Evolutionary conservation across 2,797 vertebrate species (phyloP), one percentile per base, ranked within the genome.

Genomic region (Pseudochromis fuscus): DNA sequence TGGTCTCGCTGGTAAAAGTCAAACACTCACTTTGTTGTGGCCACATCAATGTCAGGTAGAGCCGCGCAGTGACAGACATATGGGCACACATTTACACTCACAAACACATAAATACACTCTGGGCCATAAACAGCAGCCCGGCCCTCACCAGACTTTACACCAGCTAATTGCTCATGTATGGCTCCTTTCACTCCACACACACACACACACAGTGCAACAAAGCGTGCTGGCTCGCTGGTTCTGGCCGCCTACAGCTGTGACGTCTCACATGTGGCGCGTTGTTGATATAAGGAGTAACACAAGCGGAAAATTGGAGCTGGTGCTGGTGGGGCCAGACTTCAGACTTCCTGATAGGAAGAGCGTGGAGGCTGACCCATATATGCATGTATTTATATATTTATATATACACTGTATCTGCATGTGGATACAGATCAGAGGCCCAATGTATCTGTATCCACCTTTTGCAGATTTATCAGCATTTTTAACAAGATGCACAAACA

Each of bases 231-330:
- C 75, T 76, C 57, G 27, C 77, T 42, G 77, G 70, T 44, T 53
- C 30, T 19, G 71, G 37, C 70, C 33, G 63, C 72, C 85, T 87
- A 72, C 90, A 93, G 89, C 91, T 89, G 92, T 93, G 92, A 93
- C 88, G 91, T 92, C 85, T 89, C 87, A 81, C 87, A 80, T 91
- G 90, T 91, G 90, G 88, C 78, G 73, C 67, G 67, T 71, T 93
- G 92, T 93, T 94, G 90, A 94, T 91, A 90, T 83, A 93, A 93
- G 86, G 86, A 93, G 84, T 83, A 91, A 91, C 87, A 89, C 88
- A 90, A 90, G 88, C 87, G 92, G 92, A 93, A 94, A 92, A 90
- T 85, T 90, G 91, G 82, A 89, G 86, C 83, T 85, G 78, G 84
- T 79, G 86, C 81, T 85, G 83, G 75, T 82, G 87, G 74, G 81